Conservation (phyloP, 2,797 vertebrate species). For the Uromys caudimaculatus region DNA sequence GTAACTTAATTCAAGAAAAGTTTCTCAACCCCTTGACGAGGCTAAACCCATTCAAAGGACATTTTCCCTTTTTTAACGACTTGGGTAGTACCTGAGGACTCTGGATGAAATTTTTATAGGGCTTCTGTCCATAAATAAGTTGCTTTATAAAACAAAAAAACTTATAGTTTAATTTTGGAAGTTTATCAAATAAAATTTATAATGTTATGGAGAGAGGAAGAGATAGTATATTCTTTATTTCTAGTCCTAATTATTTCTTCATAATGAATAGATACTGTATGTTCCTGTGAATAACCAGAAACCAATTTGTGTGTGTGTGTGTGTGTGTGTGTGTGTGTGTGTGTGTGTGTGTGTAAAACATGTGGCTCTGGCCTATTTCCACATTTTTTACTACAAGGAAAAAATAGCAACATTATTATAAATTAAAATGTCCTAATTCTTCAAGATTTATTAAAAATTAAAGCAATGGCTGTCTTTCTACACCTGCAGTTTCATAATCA, state of each 20-base stretch:
- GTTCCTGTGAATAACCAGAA: not conserved
- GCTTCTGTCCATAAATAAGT: not conserved
- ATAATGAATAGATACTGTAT: not conserved
- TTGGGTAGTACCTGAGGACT: not conserved
- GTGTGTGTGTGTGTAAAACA: not conserved
- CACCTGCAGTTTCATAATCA: not conserved
- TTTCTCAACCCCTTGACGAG: not conserved
- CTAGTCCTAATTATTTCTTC: not conserved
- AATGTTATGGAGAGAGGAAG: not conserved
- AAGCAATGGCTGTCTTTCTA: not conserved
- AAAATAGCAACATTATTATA: not conserved
- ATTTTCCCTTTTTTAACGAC: not conserved
- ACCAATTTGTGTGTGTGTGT: not conserved
- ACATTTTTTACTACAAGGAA: conserved; percentile 5
- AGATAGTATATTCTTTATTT: not conserved
- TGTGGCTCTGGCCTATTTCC: not conserved
- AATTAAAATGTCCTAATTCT: not conserved
- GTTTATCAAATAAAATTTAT: not conserved
- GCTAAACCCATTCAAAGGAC: not conserved
- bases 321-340: not conserved
- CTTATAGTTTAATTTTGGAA: not conserved
- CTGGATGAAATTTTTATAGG: not conserved
- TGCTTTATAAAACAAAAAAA: not conserved
- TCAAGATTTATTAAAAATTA: not conserved
- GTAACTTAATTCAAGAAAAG: not conserved